Percentiles rank a stretch among this genome's conserved stretches.
Evolutionary conservation across 2,888 invertebrate species (phyloP).

Genomic region (Lysandra coridon): DNA sequence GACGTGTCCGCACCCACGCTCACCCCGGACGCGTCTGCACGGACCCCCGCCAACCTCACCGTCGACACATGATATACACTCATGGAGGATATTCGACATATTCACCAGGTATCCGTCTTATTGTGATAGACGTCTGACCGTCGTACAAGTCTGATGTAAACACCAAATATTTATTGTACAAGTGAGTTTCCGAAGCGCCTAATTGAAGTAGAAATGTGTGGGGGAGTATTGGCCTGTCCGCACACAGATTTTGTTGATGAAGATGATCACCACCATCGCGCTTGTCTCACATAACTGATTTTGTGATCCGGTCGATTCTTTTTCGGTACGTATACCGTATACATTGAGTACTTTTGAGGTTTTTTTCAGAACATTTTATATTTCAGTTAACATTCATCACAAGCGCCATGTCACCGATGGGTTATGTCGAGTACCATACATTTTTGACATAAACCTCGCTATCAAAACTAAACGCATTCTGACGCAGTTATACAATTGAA

Average conservation of each 20-base stretch:
- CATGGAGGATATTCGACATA: constrained; percentile 11
- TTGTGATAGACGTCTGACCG: constrained; percentile 26
- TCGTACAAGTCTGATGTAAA: constrained; percentile 29
- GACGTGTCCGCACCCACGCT: constrained; percentile 16
- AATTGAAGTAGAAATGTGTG: neutral
- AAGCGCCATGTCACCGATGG: too few species aligned
- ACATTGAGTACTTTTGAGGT: neutral
- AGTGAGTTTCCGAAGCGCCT: constrained; percentile 27
- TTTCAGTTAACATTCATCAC: too few species aligned
- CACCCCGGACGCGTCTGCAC: neutral
- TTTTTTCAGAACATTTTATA: too few species aligned
- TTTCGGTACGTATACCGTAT: too few species aligned
- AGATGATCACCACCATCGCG: neutral
- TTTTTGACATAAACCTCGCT: too few species aligned
- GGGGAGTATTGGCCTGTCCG: neutral
- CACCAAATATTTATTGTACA: constrained; percentile 27
- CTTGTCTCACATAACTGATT: neutral
- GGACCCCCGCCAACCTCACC: constrained; percentile 34
- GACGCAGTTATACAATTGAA: neutral
- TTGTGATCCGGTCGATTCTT: neutral
- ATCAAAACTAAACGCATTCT: too few species aligned
- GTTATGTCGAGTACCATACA: too few species aligned
- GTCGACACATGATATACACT: constrained; percentile 42
- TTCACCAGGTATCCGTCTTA: constrained; percentile 27
- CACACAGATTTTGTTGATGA: neutral